These are phyloP conservation scores for Drosophila mojavensis DNA, from an alignment of 1,140 invertebrate genomes.

Conservation along the genomic window DNA sequence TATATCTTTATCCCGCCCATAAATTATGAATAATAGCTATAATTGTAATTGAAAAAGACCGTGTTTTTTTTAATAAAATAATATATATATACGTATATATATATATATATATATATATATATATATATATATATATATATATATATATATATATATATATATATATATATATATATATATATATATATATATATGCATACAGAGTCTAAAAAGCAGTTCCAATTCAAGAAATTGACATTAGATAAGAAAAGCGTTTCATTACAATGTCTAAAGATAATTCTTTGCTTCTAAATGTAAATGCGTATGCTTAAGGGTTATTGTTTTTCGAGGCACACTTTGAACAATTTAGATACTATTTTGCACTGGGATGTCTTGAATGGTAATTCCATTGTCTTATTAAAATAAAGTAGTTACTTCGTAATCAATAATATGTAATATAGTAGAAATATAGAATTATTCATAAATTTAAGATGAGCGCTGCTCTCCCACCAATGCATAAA, in stretches of 20 bases:
- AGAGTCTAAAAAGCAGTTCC: too few relatives aligned
- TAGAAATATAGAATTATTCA: slow-evolving; percentile 21
- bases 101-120: too few relatives aligned
- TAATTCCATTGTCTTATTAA: slow-evolving; percentile 21
- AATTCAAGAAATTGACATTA: not conserved
- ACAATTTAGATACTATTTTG: not conserved
- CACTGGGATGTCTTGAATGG: slow-evolving; percentile 25
- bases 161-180: too few relatives aligned
- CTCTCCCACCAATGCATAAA: slow-evolving; percentile 80
- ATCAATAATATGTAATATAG: slow-evolving; percentile 10
- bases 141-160: too few relatives aligned
- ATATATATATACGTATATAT: too few relatives aligned
- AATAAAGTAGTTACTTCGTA: slow-evolving; percentile 29
- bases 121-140: too few relatives aligned
- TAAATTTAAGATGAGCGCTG: slow-evolving; percentile 79
- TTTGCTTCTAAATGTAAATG: slow-evolving; percentile 31
- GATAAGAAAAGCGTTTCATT: too few relatives aligned
- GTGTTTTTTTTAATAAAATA: too few relatives aligned
- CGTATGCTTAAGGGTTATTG: slow-evolving; percentile 20
- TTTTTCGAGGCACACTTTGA: slow-evolving; percentile 25
- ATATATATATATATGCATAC: too few relatives aligned
- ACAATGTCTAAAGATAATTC: not conserved
- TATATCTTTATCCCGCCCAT: not conserved
- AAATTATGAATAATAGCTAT: slow-evolving; percentile 8
- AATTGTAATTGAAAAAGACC: not conserved